These are phyloP conservation scores for Prunella fulvescens DNA, from an alignment of 2,113 vertebrate genomes.

Conservation along the genomic window DNA sequence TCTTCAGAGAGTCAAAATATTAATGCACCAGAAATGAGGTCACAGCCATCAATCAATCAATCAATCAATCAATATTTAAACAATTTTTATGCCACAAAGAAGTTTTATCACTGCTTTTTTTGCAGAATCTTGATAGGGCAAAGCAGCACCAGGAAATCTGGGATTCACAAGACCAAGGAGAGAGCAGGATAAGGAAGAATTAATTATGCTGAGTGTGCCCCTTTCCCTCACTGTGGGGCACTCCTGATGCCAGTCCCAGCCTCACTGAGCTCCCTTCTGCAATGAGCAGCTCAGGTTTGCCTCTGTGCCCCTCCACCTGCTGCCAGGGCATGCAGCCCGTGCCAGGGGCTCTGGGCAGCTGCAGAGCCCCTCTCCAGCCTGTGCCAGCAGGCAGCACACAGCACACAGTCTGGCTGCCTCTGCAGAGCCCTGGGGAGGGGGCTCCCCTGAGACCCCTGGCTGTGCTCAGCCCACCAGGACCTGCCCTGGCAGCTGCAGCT, in stretches of 20 bases:
- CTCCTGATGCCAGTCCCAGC: neutral
- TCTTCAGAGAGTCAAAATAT: neutral
- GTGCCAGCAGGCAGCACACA: neutral
- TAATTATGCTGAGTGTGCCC: neutral
- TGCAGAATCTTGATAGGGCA: neutral
- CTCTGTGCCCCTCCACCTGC: neutral
- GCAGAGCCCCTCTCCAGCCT: neutral
- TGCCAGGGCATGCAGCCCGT: neutral
- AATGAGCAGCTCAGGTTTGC: neutral
- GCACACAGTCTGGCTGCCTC: too few relatives aligned
- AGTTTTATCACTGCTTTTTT: neutral
- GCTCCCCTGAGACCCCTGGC: neutral
- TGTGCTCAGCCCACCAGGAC: neutral
- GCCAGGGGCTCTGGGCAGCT: too few relatives aligned
- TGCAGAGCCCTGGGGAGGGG: neutral
- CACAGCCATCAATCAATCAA: neutral
- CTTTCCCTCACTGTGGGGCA: neutral
- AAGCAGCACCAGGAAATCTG: neutral
- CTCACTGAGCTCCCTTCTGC: neutral
- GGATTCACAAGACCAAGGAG: neutral
- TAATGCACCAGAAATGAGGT: neutral
- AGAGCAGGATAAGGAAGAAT: neutral
- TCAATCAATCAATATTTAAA: neutral
- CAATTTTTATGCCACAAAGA: neutral
- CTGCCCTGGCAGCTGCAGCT: neutral